Evolutionary conservation across 2,113 vertebrate species (phyloP).

Genomic region (Pedionomus torquatus): DNA sequence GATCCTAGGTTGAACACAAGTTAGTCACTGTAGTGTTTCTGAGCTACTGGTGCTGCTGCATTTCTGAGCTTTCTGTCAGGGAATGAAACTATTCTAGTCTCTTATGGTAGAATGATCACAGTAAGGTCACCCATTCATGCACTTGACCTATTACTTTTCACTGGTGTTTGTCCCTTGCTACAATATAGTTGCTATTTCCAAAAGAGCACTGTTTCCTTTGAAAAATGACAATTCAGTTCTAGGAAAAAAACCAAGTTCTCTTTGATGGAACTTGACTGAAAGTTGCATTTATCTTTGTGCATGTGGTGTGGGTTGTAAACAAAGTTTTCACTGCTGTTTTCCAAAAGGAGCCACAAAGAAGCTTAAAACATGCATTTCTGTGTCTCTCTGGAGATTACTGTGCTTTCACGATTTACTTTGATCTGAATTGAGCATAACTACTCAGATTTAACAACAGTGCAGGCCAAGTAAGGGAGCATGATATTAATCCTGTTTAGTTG

Average conservation of each 20-base stretch:
- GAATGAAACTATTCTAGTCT: not conserved
- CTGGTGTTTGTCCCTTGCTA: not conserved
- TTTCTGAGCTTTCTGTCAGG: not conserved
- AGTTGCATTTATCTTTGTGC: not conserved
- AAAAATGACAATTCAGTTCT: not conserved
- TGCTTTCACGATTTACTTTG: not conserved
- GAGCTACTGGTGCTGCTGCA: not conserved
- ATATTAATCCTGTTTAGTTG: not conserved
- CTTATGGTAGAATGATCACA: not conserved
- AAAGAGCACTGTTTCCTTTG: not conserved
- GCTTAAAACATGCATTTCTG: not conserved
- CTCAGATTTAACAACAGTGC: not conserved
- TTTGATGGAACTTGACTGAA: slow-evolving; percentile 5
- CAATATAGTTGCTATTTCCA: not conserved
- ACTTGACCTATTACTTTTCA: not conserved
- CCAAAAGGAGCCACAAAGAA: not conserved
- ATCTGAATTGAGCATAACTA: not conserved
- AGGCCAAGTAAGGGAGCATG: not conserved
- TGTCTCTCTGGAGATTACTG: not conserved
- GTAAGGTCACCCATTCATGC: not conserved
- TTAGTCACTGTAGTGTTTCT: not conserved
- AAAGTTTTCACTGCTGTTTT: not conserved
- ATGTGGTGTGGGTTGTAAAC: not conserved
- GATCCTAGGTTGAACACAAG: not conserved
- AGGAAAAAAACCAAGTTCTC: not conserved